phyloP scores from a whole-genome alignment of 2,888 invertebrate genomes.

The Aphodius sticticus region DNA sequence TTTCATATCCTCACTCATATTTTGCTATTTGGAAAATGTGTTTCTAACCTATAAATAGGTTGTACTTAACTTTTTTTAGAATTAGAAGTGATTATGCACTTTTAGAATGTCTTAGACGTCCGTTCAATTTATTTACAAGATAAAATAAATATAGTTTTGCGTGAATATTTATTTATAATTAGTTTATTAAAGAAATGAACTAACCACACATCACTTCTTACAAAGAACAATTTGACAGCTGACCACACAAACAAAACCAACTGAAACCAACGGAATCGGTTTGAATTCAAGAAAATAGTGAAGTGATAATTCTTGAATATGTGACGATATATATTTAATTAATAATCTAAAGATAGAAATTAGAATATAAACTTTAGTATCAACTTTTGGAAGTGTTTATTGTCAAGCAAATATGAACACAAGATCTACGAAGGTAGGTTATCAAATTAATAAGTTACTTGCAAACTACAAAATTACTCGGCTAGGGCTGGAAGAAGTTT shows the following conservation, averaged over 20 bases:
- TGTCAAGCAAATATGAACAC: background rate
- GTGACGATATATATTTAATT: too few species aligned
- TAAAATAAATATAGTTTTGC: background rate
- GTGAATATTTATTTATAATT: background rate
- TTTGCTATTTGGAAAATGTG: constrained; percentile 13
- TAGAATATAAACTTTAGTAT: too few species aligned
- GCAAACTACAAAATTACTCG: background rate
- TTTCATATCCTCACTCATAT: constrained; percentile 68
- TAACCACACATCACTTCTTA: background rate
- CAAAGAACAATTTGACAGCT: background rate
- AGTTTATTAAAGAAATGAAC: background rate
- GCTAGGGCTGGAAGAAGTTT: constrained; percentile 32
- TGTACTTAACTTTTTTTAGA: background rate
- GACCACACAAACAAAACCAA: background rate
- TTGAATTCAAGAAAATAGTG: background rate
- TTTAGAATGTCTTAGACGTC: background rate
- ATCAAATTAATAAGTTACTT: background rate
- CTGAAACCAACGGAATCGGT: background rate
- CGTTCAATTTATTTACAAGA: background rate
- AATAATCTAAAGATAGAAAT: too few species aligned
- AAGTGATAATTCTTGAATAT: too few species aligned
- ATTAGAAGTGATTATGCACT: background rate
- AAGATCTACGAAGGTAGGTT: constrained; percentile 15
- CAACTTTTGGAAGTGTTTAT: too few species aligned
- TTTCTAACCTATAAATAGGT: background rate